These are phyloP conservation scores for Oryctes rhinoceros DNA, from an alignment of 1,140 invertebrate genomes.

Conservation along the genomic window DNA sequence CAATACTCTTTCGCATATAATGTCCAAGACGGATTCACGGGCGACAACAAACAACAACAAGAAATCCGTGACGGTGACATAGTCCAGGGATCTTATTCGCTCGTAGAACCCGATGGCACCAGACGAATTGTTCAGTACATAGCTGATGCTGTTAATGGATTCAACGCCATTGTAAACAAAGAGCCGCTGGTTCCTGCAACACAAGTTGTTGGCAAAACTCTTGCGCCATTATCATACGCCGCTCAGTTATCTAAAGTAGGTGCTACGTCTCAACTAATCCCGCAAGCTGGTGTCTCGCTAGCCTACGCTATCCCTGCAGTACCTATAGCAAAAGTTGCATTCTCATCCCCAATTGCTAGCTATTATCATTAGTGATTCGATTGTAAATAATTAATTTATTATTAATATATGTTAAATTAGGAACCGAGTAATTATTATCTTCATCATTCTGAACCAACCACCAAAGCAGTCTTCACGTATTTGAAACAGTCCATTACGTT, in stretches of 20 bases:
- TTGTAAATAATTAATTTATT: background rate
- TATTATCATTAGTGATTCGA: background rate
- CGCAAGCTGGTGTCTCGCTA: background rate
- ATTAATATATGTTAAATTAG: too few species aligned
- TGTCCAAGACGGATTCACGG: conserved; percentile 65
- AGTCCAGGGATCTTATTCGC: conserved; percentile 64
- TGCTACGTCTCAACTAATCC: background rate
- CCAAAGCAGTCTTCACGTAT: too few species aligned
- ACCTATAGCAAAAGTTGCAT: conserved; percentile 56
- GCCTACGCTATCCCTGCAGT: conserved; percentile 53
- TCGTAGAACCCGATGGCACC: background rate
- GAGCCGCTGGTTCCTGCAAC: conserved; percentile 24
- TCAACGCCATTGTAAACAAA: background rate
- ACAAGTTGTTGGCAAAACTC: conserved; percentile 12
- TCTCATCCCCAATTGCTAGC: conserved; percentile 41
- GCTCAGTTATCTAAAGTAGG: background rate
- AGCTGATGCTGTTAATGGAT: background rate
- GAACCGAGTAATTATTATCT: too few species aligned
- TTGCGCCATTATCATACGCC: conserved; percentile 36
- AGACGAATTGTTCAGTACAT: background rate
- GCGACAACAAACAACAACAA: conserved; percentile 66
- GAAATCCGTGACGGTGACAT: conserved; percentile 68
- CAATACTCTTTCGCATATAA: conserved; percentile 65
- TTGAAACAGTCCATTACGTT: too few species aligned
- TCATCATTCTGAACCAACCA: too few species aligned